A percentile compares a stretch with the other conserved stretches of the same genome.
Evolutionary conservation across 2,113 vertebrate genomes (phyloP).

Genomic region (Psammodynastes pulverulentus): DNA sequence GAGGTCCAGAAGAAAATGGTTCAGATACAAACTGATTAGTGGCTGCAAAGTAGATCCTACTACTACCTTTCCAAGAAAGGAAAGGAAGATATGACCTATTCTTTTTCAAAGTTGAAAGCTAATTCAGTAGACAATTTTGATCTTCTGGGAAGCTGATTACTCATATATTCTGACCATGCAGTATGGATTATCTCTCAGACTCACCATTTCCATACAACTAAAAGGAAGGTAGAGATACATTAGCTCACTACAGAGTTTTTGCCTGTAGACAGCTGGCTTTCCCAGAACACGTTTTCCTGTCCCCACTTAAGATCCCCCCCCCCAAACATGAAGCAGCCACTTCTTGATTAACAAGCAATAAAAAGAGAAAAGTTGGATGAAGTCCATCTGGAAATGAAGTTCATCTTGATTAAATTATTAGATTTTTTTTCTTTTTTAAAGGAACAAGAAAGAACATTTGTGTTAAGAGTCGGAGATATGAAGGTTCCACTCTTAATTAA

Average conservation of each 20-base stretch:
- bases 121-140: neutral
- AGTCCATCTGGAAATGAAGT: conserved; percentile 10
- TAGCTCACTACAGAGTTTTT: neutral
- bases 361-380: conserved; percentile 25
- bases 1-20: neutral
- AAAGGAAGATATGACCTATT: neutral
- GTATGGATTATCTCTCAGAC: neutral
- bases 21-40: conserved; percentile 18
- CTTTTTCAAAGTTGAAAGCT: neutral
- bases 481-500: conserved; percentile 29
- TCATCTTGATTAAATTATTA: conserved; percentile 25
- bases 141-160: neutral
- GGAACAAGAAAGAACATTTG: conserved; percentile 24
- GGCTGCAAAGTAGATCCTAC: neutral
- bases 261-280: neutral
- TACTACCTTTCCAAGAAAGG: neutral
- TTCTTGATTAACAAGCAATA: conserved; percentile 24
- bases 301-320: neutral
- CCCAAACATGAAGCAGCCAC: neutral
- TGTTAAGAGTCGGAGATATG: conserved; percentile 24
- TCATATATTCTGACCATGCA: neutral
- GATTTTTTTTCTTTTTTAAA: neutral
- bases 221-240: neutral
- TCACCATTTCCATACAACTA: neutral
- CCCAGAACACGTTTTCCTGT: neutral